A percentile compares a stretch with the other conserved stretches of the same genome.
Evolutionary conservation across 2,797 vertebrate species (phyloP).

Genomic region (Rhinogobio ventralis): DNA sequence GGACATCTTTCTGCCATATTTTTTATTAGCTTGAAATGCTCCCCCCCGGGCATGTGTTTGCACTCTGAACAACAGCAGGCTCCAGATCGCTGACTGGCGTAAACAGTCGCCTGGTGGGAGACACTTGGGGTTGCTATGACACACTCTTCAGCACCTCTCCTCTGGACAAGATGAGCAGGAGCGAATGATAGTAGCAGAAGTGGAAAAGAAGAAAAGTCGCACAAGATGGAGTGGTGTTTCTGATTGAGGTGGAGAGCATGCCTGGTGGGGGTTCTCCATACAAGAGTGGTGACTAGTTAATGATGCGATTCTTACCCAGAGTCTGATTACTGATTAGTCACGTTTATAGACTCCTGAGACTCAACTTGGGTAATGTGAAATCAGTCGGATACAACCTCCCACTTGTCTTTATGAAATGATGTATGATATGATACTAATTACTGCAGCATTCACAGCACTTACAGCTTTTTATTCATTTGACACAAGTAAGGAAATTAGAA

Average conservation of each 20-base stretch:
- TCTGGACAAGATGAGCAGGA: conserved; percentile 54
- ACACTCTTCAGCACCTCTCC: conserved; percentile 49
- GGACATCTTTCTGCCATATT: neutral
- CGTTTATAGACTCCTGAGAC: conserved; percentile 42
- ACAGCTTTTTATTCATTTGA: conserved; percentile 27
- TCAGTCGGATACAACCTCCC: conserved; percentile 30
- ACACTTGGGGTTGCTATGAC: conserved; percentile 50
- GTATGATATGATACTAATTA: conserved; percentile 26
- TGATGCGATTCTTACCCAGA: conserved; percentile 45
- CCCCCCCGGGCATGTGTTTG: conserved; percentile 13
- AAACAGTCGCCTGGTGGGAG: neutral
- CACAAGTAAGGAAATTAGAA: conserved; percentile 21
- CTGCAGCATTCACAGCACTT: conserved; percentile 15
- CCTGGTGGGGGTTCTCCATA: conserved; percentile 8
- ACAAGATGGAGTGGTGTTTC: conserved; percentile 24
- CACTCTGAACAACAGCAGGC: conserved; percentile 11
- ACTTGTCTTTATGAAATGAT: conserved; percentile 31
- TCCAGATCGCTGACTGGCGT: conserved; percentile 26
- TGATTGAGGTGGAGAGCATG: conserved; percentile 8
- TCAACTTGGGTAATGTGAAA: conserved; percentile 50
- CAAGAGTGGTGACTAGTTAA: conserved; percentile 26
- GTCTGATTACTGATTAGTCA: conserved; percentile 48
- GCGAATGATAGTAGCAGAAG: conserved; percentile 51
- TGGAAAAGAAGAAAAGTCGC: conserved; percentile 45
- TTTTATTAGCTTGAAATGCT: conserved; percentile 5